phyloP scores from a whole-genome alignment of 2,888 invertebrate species.

The Dasysyrphus tricinctus region DNA sequence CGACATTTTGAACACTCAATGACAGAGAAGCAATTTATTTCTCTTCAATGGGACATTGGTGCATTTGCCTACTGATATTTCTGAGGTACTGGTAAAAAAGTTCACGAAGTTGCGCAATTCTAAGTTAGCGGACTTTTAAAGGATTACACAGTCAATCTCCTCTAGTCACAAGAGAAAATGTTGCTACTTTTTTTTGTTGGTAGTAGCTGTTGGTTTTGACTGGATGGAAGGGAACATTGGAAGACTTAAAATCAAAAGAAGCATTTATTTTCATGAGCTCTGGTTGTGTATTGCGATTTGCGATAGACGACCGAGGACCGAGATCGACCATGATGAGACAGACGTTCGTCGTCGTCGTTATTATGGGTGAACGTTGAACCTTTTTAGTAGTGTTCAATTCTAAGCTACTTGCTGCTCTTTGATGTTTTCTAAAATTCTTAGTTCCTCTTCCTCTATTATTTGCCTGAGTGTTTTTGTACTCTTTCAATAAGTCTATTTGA shows the following conservation, averaged over 20 bases:
- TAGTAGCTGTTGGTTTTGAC: background rate
- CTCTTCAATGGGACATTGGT: constrained; percentile 16
- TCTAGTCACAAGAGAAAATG: constrained; percentile 50
- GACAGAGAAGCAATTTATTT: background rate
- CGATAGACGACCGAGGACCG: background rate
- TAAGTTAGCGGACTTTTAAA: constrained; percentile 53
- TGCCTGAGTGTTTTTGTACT: constrained; percentile 1
- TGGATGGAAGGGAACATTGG: background rate
- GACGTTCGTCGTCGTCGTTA: no score
- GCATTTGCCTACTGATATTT: constrained; percentile 38
- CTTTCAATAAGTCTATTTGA: background rate
- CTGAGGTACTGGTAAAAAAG: constrained; percentile 58
- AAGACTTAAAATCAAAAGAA: background rate
- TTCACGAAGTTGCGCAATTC: constrained; percentile 75
- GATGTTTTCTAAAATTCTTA: background rate
- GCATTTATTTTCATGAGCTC: background rate
- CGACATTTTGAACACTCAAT: constrained; percentile 4
- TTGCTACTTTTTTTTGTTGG: constrained; percentile 33
- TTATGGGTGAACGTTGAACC: no score
- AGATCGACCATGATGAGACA: no score
- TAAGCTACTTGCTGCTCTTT: constrained; percentile 4
- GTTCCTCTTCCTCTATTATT: no score
- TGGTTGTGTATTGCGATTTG: background rate
- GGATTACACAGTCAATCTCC: constrained; percentile 6
- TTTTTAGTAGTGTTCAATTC: no score